Percentiles rank a stretch among this genome's conserved stretches.
Conservation (phyloP, 2,113 vertebrate genomes). For the Brachypodius melanocephalos region DNA sequence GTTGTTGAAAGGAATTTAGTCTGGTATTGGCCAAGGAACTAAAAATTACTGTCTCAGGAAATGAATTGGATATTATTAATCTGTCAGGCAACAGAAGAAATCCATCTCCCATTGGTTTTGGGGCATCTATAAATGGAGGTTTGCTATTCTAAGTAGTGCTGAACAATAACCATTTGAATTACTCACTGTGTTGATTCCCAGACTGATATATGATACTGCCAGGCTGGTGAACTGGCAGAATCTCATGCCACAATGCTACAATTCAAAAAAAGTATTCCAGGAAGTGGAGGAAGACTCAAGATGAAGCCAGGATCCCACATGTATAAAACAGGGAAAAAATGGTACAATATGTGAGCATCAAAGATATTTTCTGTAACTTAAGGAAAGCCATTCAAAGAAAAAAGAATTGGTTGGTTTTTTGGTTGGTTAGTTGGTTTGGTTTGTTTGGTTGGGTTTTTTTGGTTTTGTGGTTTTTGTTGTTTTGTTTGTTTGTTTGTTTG, state of each 20-base stretch:
- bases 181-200: neutral
- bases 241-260: neutral
- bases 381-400: neutral
- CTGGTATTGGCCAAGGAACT: neutral
- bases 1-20: neutral
- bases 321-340: neutral
- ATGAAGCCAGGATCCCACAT: neutral
- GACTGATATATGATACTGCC: neutral
- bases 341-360: neutral
- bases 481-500: neutral
- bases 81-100: neutral
- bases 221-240: neutral
- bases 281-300: neutral
- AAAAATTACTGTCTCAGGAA: neutral
- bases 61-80: neutral
- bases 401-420: neutral
- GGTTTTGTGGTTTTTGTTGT: neutral
- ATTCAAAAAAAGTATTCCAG: neutral
- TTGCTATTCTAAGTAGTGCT: neutral
- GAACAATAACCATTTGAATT: neutral
- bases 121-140: neutral
- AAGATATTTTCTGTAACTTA: neutral
- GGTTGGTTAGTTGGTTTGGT: neutral
- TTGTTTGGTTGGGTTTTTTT: neutral
- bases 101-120: neutral